Base-by-base conservation (phyloP, 2,888 invertebrate genomes). In the Eledona agricola region DNA sequence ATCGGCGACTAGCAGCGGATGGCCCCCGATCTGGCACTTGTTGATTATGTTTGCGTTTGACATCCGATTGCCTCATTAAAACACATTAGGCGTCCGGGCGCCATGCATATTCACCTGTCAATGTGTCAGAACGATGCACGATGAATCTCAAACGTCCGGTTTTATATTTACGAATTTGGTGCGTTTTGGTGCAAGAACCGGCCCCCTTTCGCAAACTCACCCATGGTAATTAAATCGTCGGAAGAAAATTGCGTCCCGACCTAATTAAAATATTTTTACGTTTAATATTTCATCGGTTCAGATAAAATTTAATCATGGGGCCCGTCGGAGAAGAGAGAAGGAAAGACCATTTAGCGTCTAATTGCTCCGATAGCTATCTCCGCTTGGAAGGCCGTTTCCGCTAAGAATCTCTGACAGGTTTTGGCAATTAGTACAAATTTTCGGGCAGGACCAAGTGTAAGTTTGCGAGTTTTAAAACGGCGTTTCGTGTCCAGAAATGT, bases 361-460 rank as follows among this genome's bases (percentile, higher is more conserved):
- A 42, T 42, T 50, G 34, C 17, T 19, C n/a, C 16, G 46, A 46
- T 46, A 35, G 12, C 26, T 13, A 46, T 46, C 46, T 46, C 13
- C 11, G 13, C 23, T 29, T 3, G 23, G 20, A 12, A 32, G 26
- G 19, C 28, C 17, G 42, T 32, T 40, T 42, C 50, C 38, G 37
- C 23, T 38, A 38, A 37, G 38, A 10, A 32, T 17, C 26, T 46
- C 35, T 49, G 53, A 53, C 53, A 53, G 47, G 42, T 42, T 42
- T 42, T 47, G 40, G 47, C 53, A 53, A 53, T 53, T 53, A 53
- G 40, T 42, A 49, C 47, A 53, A 53, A 53, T 53, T 53, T 53
- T 29, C 13, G 29, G 49, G 49, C 34, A 47, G 40, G 23, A 26
- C 46, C n/a, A 52, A 25, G 45, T 32, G 47, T 32, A 26, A 52